A percentile compares a stretch with the other conserved stretches of the same genome.
phyloP scores from a whole-genome alignment of 2,888 invertebrate species.

The Spialia ferax region DNA sequence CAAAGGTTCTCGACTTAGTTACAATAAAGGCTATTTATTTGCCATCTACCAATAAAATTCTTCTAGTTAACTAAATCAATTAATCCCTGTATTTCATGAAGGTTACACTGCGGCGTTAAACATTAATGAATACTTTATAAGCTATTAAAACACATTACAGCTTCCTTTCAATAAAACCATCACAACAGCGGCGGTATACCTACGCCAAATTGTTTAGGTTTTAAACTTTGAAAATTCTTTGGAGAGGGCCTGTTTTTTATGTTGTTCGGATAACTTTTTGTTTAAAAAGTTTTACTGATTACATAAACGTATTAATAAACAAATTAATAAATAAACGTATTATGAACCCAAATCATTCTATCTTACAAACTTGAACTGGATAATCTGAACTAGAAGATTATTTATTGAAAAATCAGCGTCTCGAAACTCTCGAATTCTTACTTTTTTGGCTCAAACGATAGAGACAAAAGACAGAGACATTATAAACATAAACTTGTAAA shows the following conservation, averaged over 20 bases:
- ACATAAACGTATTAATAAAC: too few relatives aligned
- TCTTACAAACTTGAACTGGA: too few relatives aligned
- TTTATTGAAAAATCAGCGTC: neutral
- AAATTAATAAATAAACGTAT: too few relatives aligned
- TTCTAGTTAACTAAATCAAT: neutral
- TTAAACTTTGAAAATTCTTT: neutral
- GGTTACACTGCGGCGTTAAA: constrained; percentile 32
- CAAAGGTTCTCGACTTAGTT: neutral
- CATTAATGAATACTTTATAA: constrained; percentile 41
- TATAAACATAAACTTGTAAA: neutral
- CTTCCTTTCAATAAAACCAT: constrained; percentile 43
- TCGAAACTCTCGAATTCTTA: too few relatives aligned
- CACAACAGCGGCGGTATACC: neutral
- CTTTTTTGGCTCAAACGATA: too few relatives aligned
- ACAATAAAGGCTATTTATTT: neutral
- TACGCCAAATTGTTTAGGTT: neutral
- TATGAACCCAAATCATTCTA: too few relatives aligned
- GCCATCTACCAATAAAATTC: neutral
- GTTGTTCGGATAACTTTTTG: neutral
- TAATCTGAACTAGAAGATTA: neutral
- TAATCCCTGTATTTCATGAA: constrained; percentile 21
- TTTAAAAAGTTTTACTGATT: too few relatives aligned
- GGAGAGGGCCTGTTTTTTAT: neutral
- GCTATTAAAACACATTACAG: constrained; percentile 29
- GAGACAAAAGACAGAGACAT: neutral